Evolutionary conservation across 2,888 invertebrate genomes (phyloP).

Genomic region (Celastrina argiolus): DNA sequence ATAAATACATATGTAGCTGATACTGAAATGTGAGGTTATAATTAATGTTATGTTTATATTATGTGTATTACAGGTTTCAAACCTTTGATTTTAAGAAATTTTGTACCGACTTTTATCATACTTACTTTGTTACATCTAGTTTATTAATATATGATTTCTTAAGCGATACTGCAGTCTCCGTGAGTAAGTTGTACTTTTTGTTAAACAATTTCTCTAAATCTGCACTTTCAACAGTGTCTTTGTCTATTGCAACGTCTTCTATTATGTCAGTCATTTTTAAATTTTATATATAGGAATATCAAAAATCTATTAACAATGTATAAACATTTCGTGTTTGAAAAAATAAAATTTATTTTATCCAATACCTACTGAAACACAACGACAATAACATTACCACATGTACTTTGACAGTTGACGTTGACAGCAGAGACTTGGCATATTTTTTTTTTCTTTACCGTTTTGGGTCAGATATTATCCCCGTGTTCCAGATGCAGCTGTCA

Average conservation of each 20-base stretch:
- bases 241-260: slow-evolving; percentile 59
- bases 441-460: background rate
- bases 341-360: background rate
- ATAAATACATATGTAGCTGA: background rate
- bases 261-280: slow-evolving; percentile 58
- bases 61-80: too few species aligned
- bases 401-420: background rate
- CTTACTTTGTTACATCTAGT: slow-evolving; percentile 77
- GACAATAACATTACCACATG: slow-evolving; percentile 6
- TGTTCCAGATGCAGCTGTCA: too few species aligned
- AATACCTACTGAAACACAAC: background rate
- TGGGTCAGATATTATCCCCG: too few species aligned
- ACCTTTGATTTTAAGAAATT: too few species aligned
- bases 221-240: slow-evolving; percentile 51
- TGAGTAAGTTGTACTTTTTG: slow-evolving; percentile 51
- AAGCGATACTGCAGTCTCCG: slow-evolving; percentile 73
- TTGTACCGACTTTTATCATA: too few species aligned
- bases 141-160: slow-evolving; percentile 80
- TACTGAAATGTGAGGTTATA: background rate
- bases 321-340: background rate
- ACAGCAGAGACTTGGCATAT: background rate
- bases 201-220: slow-evolving; percentile 52
- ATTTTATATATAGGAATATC: background rate
- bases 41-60: too few species aligned
- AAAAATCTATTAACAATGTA: slow-evolving; percentile 1